Conservation (phyloP, 2,888 invertebrate species). For the Eutolmus rufibarbis region DNA sequence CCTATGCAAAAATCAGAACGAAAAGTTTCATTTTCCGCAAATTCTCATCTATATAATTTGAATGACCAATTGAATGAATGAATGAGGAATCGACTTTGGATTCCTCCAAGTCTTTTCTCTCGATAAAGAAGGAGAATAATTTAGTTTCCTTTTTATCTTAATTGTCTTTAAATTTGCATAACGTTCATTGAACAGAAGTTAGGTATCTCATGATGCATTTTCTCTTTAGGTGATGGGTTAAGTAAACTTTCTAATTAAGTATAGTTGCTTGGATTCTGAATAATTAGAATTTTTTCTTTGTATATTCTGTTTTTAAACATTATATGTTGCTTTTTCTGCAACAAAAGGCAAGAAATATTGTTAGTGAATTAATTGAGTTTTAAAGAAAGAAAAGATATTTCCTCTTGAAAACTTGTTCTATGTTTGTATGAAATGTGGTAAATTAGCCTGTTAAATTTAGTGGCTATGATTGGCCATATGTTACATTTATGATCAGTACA, state of each 20-base stretch:
- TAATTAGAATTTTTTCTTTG: neutral
- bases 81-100: neutral
- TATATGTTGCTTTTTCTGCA: neutral
- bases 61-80: neutral
- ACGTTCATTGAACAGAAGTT: neutral
- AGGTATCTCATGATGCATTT: neutral
- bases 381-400: too few relatives aligned
- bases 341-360: neutral
- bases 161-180: neutral
- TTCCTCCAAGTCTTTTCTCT: neutral
- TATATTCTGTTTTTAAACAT: neutral
- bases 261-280: neutral
- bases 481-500: too few relatives aligned
- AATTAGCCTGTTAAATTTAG: too few relatives aligned
- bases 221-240: neutral
- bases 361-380: too few relatives aligned
- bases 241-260: neutral
- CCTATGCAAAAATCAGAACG: neutral
- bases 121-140: neutral
- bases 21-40: neutral
- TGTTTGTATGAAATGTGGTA: too few relatives aligned
- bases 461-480: too few relatives aligned
- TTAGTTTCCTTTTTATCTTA: neutral
- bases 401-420: too few relatives aligned
- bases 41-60: neutral